A percentile compares a stretch with the other conserved stretches of the same genome.
These are phyloP conservation scores for Oxyruncus cristatus DNA, from an alignment of 2,113 vertebrate genomes.

Conservation along the genomic window DNA sequence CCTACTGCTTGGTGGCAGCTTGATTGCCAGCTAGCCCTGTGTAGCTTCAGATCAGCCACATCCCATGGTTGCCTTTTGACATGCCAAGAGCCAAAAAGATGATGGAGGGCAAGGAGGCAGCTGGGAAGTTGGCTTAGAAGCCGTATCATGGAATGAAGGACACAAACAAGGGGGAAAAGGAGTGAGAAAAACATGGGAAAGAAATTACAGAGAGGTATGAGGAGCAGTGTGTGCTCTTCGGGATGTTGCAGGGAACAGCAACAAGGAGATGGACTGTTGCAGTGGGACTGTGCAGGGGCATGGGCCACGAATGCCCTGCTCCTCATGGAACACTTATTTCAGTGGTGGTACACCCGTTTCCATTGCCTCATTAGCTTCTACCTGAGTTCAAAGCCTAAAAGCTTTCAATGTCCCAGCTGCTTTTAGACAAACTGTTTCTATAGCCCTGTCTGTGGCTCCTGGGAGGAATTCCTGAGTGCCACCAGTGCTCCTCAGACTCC, in stretches of 20 bases:
- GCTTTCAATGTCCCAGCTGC: background rate
- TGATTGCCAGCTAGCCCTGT: background rate
- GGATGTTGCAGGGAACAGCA: background rate
- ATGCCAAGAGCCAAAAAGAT: background rate
- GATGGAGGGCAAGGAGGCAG: background rate
- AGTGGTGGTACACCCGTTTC: background rate
- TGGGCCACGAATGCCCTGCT: background rate
- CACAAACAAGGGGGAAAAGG: background rate
- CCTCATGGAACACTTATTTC: background rate
- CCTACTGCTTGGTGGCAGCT: background rate
- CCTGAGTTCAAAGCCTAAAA: background rate
- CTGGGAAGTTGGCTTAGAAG: background rate
- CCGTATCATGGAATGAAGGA: background rate
- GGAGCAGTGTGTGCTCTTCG: background rate
- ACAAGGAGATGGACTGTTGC: background rate
- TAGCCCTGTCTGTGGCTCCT: accelerated
- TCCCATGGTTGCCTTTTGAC: background rate
- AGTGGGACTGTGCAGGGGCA: background rate
- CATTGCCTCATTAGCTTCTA: background rate
- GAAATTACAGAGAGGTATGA: background rate
- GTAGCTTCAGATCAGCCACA: background rate
- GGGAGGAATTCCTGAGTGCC: background rate
- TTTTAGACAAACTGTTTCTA: background rate
- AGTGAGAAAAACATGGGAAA: background rate
- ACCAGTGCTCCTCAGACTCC: background rate